Percentiles rank a stretch among this genome's conserved stretches.
Evolutionary conservation across 2,113 vertebrate species (phyloP).

Genomic region (Rhizomys pruinosus): DNA sequence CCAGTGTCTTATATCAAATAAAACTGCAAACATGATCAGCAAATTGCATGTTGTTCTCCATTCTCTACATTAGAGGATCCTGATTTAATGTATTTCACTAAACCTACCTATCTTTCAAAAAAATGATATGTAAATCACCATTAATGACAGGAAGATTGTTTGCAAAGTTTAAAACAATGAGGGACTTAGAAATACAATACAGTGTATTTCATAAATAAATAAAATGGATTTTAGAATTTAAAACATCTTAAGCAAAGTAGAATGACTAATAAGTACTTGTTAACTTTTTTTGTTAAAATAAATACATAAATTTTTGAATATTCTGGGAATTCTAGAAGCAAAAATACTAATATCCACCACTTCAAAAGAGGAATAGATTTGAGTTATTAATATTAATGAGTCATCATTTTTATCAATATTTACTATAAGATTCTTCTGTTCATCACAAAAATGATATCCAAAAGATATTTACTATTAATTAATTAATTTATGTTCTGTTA

Average conservation of each 20-base stretch:
- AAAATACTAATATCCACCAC: neutral
- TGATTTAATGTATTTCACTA: neutral
- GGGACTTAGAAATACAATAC: slow-evolving; percentile 10
- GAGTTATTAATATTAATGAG: slow-evolving; percentile 29
- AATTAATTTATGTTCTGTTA: slow-evolving; percentile 71
- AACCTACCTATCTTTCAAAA: neutral
- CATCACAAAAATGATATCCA: slow-evolving; percentile 2
- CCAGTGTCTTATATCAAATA: neutral
- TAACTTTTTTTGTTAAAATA: slow-evolving; percentile 33
- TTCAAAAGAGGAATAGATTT: slow-evolving; percentile 45
- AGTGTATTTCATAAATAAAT: slow-evolving; percentile 45
- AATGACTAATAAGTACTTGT: neutral
- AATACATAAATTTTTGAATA: neutral
- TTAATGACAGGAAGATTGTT: neutral
- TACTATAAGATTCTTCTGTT: slow-evolving; percentile 17
- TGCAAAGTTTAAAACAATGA: neutral
- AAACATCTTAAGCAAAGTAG: neutral
- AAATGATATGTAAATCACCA: neutral
- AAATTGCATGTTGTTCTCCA: neutral
- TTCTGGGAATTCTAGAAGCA: neutral
- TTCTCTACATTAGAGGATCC: neutral
- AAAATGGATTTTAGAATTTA: slow-evolving; percentile 35
- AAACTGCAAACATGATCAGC: neutral
- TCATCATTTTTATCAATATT: neutral
- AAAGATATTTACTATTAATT: slow-evolving; percentile 16